phyloP scores from a whole-genome alignment of 2,888 invertebrate genomes.

The Unio pictorum region DNA sequence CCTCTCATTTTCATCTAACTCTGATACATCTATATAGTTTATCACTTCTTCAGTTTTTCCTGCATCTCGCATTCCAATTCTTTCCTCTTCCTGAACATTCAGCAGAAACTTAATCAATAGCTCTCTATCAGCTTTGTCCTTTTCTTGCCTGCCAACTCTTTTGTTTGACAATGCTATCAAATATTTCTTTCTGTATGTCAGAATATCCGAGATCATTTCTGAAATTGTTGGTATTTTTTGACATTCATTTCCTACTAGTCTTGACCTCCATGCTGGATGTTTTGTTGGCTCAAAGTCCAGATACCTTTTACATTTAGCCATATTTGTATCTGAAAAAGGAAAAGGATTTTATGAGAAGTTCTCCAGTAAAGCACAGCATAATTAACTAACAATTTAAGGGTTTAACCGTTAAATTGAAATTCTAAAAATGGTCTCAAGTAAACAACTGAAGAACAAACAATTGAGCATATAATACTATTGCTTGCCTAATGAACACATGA shows the following conservation, averaged over 20 bases:
- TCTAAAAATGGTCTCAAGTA: too few relatives aligned
- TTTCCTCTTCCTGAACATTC: conserved; percentile 5
- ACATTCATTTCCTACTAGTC: background rate
- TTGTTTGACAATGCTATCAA: background rate
- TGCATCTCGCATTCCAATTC: conserved; percentile 4
- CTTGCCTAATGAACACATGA: too few relatives aligned
- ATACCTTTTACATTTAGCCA: background rate
- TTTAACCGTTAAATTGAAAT: too few relatives aligned
- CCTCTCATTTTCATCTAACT: too few relatives aligned
- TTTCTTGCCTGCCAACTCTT: background rate
- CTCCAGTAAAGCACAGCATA: too few relatives aligned
- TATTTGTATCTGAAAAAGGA: background rate
- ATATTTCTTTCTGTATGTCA: background rate
- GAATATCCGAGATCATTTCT: conserved; percentile 7
- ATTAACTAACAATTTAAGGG: too few relatives aligned
- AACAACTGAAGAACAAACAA: too few relatives aligned
- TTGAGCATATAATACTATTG: too few relatives aligned
- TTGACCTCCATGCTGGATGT: conserved; percentile 6
- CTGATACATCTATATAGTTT: background rate
- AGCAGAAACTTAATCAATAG: conserved; percentile 4
- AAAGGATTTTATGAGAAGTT: background rate
- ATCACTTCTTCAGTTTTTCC: conserved; percentile 3
- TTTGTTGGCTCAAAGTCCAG: conserved; percentile 7
- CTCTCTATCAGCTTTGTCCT: background rate
- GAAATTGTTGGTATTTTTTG: background rate